phyloP scores from a whole-genome alignment of 2,888 invertebrate genomes.

The Catocala sponsa region DNA sequence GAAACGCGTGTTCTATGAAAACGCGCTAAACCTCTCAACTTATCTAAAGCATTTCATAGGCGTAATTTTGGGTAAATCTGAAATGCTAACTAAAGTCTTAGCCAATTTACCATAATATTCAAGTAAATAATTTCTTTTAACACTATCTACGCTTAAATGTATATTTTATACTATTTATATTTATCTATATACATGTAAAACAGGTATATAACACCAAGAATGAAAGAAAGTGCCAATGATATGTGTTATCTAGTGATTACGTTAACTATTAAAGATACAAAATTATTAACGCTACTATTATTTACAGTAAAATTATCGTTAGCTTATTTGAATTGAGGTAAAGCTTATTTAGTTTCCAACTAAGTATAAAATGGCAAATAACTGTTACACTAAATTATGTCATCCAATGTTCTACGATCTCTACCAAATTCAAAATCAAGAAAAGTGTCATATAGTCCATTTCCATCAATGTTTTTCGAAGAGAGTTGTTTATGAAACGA shows the following conservation, averaged over 20 bases:
- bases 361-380: conserved; percentile 2
- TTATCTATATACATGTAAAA: conserved; percentile 67
- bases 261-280: conserved; percentile 72
- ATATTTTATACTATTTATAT: conserved; percentile 50
- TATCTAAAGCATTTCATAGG: conserved; percentile 14
- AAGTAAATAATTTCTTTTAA: conserved; percentile 54
- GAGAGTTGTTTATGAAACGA: background rate
- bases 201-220: conserved; percentile 81
- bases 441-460: no score
- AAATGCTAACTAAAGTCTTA: conserved; percentile 30
- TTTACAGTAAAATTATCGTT: conserved; percentile 65
- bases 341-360: conserved; percentile 35
- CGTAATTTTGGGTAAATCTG: conserved; percentile 17
- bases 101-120: conserved; percentile 34
- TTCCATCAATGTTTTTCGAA: no score
- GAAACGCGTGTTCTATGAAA: conserved; percentile 20
- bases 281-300: conserved; percentile 75
- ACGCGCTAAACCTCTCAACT: conserved; percentile 14
- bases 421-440: no score
- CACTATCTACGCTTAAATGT: conserved; percentile 65
- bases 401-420: no score
- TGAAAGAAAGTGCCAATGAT: conserved; percentile 85
- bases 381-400: no score
- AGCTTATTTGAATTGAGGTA: conserved; percentile 54
- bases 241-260: conserved; percentile 82